phyloP scores from a whole-genome alignment of 2,888 invertebrate species.

The Toxonevra muliebris region DNA sequence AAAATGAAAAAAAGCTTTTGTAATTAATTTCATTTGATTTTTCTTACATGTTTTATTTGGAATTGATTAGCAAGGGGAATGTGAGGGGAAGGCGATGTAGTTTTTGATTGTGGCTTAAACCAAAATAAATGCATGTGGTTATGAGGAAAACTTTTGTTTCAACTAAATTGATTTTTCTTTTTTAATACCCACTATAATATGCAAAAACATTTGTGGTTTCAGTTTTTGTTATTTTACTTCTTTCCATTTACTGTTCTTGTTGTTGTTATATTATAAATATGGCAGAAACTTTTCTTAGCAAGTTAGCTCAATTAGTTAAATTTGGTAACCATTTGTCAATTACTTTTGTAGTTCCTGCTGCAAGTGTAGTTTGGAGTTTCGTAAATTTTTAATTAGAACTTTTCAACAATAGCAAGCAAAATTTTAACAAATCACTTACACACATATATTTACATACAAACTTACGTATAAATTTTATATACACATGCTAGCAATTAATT shows the following conservation, averaged over 20 bases:
- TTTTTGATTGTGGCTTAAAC: neutral
- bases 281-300: neutral
- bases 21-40: constrained; percentile 30
- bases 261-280: neutral
- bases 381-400: constrained; percentile 55
- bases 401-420: constrained; percentile 39
- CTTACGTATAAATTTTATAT: neutral
- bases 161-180: constrained; percentile 49
- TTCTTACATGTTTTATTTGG: neutral
- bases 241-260: constrained; percentile 22
- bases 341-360: constrained; percentile 15
- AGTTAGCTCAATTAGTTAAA: neutral
- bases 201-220: neutral
- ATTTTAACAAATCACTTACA: constrained; percentile 40
- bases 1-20: constrained; percentile 18
- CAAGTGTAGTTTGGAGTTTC: constrained; percentile 29
- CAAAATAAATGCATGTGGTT: constrained; percentile 12
- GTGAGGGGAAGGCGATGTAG: neutral
- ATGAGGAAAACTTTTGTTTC: constrained; percentile 50
- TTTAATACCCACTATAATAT: neutral
- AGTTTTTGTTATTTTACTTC: neutral
- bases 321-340: constrained; percentile 19
- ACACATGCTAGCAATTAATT: constrained; percentile 54
- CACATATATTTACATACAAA: too few species aligned
- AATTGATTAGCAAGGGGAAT: neutral